These are phyloP conservation scores for Polymixis lichenea DNA, from an alignment of 2,888 invertebrate species.

Conservation along the genomic window DNA sequence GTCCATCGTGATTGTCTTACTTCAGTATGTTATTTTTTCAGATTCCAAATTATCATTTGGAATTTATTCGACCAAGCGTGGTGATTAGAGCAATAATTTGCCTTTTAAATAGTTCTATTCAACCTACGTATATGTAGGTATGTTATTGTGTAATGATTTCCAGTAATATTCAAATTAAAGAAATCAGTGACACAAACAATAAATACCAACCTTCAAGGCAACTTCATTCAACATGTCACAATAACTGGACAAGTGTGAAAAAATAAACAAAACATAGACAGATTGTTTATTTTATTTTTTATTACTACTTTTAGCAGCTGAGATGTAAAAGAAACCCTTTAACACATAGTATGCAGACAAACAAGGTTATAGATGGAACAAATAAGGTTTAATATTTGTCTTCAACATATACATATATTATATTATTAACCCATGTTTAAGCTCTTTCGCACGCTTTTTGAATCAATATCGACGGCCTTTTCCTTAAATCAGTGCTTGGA, in stretches of 20 bases:
- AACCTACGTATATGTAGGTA: background rate
- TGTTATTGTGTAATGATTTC: slow-evolving; percentile 18
- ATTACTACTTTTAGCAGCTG: slow-evolving; percentile 31
- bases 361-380: background rate
- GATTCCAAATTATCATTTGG: background rate
- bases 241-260: slow-evolving; percentile 33
- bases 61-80: background rate
- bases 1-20: background rate
- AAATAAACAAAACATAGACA: slow-evolving; percentile 16
- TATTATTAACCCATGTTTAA: background rate
- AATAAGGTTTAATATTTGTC: background rate
- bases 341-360: background rate
- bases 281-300: slow-evolving; percentile 28
- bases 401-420: too few species aligned
- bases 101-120: background rate
- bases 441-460: background rate
- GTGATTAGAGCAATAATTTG: background rate
- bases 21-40: background rate
- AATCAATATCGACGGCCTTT: background rate
- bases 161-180: slow-evolving; percentile 11
- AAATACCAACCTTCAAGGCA: slow-evolving; percentile 15
- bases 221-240: slow-evolving; percentile 44
- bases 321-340: slow-evolving; percentile 33
- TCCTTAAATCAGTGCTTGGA: background rate
- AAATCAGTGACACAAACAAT: slow-evolving; percentile 19